Conservation (phyloP, 2,113 vertebrate genomes). For the Cariama cristata region DNA sequence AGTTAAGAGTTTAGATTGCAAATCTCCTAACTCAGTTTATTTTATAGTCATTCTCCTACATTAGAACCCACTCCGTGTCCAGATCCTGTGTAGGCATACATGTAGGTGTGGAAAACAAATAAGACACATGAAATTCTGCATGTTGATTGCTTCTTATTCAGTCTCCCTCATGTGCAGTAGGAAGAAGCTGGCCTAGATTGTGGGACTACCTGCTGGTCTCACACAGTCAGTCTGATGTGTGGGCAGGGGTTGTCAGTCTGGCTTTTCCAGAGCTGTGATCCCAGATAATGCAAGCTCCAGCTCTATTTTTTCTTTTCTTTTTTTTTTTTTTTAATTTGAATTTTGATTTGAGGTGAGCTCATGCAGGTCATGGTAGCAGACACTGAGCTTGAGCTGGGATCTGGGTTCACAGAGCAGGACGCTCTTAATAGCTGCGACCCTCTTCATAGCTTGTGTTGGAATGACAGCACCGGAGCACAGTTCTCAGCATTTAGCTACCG, state of each 20-base stretch:
- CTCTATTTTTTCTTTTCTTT: background rate
- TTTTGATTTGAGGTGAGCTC: background rate
- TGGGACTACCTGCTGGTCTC: background rate
- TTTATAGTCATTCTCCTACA: background rate
- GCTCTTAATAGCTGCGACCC: background rate
- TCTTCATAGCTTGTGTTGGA: too few species aligned
- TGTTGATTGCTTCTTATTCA: background rate
- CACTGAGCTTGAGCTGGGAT: background rate
- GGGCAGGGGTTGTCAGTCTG: background rate
- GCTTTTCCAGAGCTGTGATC: background rate
- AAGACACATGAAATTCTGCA: background rate
- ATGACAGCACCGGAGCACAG: background rate
- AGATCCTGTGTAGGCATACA: background rate
- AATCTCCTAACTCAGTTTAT: background rate
- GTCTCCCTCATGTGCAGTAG: background rate
- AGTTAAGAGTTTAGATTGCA: background rate
- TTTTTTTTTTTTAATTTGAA: background rate
- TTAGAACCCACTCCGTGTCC: background rate
- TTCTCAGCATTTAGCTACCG: background rate
- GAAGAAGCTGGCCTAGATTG: background rate
- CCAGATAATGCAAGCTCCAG: background rate
- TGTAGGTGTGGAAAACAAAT: background rate
- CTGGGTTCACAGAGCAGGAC: background rate
- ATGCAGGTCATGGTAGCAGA: background rate
- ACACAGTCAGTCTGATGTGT: background rate